A percentile compares a stretch with the other conserved stretches of the same genome.
Conservation (phyloP, 2,888 invertebrate genomes). For the Deladenus siricidicola region DNA sequence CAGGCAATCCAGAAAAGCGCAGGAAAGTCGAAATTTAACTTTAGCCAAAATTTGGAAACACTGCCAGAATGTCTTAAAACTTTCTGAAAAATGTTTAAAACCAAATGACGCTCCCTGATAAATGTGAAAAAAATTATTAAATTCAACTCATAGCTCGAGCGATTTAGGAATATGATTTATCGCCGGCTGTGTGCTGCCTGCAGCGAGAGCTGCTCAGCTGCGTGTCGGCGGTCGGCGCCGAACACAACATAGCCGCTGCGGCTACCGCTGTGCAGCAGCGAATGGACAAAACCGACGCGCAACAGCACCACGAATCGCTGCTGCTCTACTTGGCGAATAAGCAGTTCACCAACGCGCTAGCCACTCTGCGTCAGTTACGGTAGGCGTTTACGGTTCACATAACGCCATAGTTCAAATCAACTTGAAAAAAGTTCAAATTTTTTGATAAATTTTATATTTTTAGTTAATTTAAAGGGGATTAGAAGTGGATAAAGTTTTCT, state of each 20-base stretch:
- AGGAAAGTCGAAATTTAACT: no score
- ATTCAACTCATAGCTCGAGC: neutral
- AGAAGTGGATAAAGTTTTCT: no score
- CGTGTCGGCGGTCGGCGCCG: conserved; percentile 32
- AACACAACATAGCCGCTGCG: conserved; percentile 14
- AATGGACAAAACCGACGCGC: neutral
- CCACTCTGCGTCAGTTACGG: conserved; percentile 41
- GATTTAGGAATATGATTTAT: conserved; percentile 48
- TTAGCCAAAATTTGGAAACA: no score
- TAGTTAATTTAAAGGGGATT: no score
- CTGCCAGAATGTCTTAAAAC: no score
- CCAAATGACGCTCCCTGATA: no score
- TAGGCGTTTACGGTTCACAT: no score
- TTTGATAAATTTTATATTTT: no score
- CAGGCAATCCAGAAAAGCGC: no score
- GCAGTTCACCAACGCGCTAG: conserved; percentile 43
- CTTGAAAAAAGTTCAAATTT: no score
- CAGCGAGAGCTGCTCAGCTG: conserved; percentile 50
- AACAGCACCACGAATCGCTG: conserved; percentile 39
- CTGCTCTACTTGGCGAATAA: conserved; percentile 48
- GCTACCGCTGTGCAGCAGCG: conserved; percentile 3
- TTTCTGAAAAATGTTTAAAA: no score
- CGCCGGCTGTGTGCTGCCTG: conserved; percentile 49
- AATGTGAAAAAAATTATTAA: neutral
- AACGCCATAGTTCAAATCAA: no score